Conservation (phyloP, 2,797 vertebrate species). For the Gymnopithys bicolor region DNA sequence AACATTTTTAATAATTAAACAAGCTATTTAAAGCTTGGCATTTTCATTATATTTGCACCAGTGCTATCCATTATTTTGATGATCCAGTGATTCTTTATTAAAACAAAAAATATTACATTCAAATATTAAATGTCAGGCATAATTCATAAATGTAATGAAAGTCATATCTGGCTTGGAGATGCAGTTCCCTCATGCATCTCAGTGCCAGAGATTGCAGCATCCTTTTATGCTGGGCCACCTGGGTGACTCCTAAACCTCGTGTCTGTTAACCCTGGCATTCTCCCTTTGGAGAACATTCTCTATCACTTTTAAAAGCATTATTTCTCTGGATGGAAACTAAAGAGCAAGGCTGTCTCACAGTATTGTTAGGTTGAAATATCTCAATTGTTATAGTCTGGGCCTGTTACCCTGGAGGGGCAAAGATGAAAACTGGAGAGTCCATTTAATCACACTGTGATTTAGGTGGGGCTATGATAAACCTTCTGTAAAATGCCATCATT, state of each 20-base stretch:
- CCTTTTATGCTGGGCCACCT: neutral
- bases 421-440: neutral
- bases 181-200: neutral
- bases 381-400: neutral
- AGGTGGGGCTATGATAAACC: neutral
- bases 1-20: conserved; percentile 78
- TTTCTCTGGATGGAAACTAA: neutral
- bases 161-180: conserved; percentile 12
- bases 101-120: conserved; percentile 65
- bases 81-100: conserved; percentile 69
- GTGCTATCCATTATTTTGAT: conserved; percentile 67
- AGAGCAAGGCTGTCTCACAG: neutral
- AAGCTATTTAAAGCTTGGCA: conserved; percentile 68
- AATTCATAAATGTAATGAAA: conserved; percentile 60
- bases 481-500: neutral
- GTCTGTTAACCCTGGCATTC: neutral
- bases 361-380: neutral
- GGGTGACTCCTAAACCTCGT: neutral
- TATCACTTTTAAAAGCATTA: neutral
- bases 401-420: neutral
- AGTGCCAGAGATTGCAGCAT: neutral
- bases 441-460: neutral
- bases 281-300: neutral
- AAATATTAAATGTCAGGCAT: conserved; percentile 66
- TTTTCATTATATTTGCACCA: conserved; percentile 65